Evolutionary conservation across 2,113 vertebrate genomes (phyloP).

Genomic region (Pteronura brasiliensis): DNA sequence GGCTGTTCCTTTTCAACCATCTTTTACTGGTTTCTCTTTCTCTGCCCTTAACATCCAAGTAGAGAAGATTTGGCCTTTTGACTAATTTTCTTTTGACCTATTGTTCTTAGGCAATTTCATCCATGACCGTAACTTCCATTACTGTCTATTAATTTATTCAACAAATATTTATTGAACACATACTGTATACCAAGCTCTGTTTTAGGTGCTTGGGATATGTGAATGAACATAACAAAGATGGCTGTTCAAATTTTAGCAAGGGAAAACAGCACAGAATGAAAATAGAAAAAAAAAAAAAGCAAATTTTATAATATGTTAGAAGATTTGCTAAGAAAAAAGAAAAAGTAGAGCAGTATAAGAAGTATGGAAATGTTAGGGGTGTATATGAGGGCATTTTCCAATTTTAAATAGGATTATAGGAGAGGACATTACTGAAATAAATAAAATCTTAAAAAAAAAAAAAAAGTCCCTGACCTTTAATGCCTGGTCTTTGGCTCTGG

Average conservation of each 20-base stretch:
- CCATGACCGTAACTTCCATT: not conserved
- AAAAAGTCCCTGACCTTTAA: not conserved
- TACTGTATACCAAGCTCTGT: not conserved
- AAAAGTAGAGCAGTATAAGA: not conserved
- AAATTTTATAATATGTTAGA: not conserved
- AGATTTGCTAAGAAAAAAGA: not conserved
- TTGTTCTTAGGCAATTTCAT: constrained; percentile 18
- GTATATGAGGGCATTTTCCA: not conserved
- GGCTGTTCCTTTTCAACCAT: not conserved
- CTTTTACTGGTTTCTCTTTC: not conserved
- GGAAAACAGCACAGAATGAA: not conserved
- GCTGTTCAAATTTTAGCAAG: not conserved
- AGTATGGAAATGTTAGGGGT: not conserved
- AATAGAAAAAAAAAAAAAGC: not conserved
- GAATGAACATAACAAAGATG: not conserved
- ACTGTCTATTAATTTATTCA: not conserved
- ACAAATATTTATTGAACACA: not conserved
- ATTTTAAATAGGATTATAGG: not conserved
- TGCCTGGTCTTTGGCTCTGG: not conserved
- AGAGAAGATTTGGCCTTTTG: not conserved
- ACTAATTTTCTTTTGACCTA: not conserved
- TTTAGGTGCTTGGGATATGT: not conserved
- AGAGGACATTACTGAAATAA: not conserved
- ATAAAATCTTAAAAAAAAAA: too few relatives aligned
- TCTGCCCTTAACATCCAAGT: not conserved